Percentiles rank a stretch among this genome's conserved stretches.
Evolutionary conservation across 2,113 vertebrate genomes (phyloP).

Genomic region (Furnarius figulus): DNA sequence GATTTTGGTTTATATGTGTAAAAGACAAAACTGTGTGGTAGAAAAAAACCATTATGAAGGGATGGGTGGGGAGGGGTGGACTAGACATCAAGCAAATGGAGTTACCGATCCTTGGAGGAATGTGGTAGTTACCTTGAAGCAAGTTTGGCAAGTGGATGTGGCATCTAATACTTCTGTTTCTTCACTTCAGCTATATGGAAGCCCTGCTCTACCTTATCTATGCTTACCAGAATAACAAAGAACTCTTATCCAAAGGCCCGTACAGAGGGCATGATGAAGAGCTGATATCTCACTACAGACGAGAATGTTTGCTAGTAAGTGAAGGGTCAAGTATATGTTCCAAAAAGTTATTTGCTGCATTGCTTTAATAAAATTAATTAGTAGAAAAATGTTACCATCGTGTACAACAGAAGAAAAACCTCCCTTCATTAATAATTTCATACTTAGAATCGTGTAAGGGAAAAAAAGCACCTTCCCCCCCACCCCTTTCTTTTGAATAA

Average conservation of each 20-base stretch:
- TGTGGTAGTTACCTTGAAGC: background rate
- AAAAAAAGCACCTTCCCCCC: background rate
- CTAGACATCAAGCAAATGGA: background rate
- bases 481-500: background rate
- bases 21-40: background rate
- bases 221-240: slow-evolving; percentile 95
- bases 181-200: slow-evolving; percentile 86
- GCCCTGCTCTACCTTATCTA: slow-evolving; percentile 93
- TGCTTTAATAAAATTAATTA: background rate
- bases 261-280: slow-evolving; percentile 91
- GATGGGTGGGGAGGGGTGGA: background rate
- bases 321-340: background rate
- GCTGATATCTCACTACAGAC: slow-evolving; percentile 89
- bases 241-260: slow-evolving; percentile 88
- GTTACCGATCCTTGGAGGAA: background rate
- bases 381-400: background rate
- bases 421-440: background rate
- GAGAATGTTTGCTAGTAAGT: slow-evolving; percentile 96
- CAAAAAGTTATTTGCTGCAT: background rate
- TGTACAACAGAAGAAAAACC: background rate
- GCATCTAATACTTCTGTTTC: slow-evolving; percentile 14
- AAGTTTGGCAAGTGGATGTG: background rate
- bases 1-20: background rate
- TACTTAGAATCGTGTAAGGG: background rate
- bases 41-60: background rate